A percentile compares a stretch with the other conserved stretches of the same genome.
Conservation (phyloP, 1,140 invertebrate genomes). For the Nasonia vitripennis region DNA sequence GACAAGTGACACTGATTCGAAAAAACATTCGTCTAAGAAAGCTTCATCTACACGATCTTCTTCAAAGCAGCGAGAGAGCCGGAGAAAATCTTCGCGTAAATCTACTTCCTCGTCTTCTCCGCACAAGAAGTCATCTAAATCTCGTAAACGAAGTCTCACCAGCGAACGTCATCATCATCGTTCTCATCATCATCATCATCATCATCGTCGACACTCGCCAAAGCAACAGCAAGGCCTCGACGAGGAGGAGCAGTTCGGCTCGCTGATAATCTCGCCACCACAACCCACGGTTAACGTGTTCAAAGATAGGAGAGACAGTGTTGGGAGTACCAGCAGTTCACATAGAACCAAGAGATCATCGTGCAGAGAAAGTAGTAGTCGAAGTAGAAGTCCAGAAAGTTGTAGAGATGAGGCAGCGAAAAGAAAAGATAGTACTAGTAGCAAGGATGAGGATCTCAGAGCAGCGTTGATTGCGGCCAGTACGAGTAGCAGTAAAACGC, state of each 20-base stretch:
- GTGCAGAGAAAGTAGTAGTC: slow-evolving; percentile 5
- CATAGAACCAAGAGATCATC: background rate
- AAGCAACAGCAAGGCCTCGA: slow-evolving; percentile 21
- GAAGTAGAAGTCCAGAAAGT: slow-evolving; percentile 10
- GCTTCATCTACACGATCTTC: background rate
- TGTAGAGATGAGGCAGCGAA: background rate
- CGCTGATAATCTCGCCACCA: slow-evolving; percentile 70
- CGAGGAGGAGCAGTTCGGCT: slow-evolving; percentile 72
- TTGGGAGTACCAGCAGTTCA: background rate
- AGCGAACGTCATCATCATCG: slow-evolving; percentile 11
- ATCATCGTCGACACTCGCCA: background rate
- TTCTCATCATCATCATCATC: slow-evolving; percentile 22
- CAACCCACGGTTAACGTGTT: slow-evolving; percentile 72
- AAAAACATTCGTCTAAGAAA: slow-evolving; percentile 15
- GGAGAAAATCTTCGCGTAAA: slow-evolving; percentile 2
- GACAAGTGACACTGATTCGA: slow-evolving; percentile 24
- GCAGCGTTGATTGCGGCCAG: slow-evolving; percentile 58
- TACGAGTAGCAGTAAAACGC: background rate
- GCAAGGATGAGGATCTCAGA: slow-evolving; percentile 72
- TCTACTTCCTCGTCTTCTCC: slow-evolving; percentile 66
- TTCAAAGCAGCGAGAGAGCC: slow-evolving; percentile 4
- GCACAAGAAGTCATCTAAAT: slow-evolving; percentile 41
- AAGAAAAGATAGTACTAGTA: slow-evolving; percentile 33
- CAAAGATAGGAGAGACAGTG: slow-evolving; percentile 71
- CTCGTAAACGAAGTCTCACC: slow-evolving; percentile 5